Base-by-base conservation (phyloP, 2,113 vertebrate genomes). In the Bagarius yarrelli region DNA sequence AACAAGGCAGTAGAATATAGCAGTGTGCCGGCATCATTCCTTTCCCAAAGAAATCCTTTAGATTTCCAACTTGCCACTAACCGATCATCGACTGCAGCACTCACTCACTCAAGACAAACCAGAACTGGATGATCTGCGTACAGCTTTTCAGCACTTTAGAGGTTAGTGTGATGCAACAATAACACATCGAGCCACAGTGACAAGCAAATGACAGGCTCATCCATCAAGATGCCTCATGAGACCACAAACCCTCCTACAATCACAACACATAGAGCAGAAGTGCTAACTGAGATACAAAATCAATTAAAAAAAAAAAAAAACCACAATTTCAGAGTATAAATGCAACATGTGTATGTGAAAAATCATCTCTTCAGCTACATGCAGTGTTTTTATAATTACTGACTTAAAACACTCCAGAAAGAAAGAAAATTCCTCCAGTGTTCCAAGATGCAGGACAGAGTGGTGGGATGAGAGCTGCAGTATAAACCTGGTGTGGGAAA, bases 171-270 rank as follows among this genome's bases (percentile, higher is more conserved):
- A 71, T 64, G 76, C 44, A 79, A 78, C 79, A 64, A 59, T 60
- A 50, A 61, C 79, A 53, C 34, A 0, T 59, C 50, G 75, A 23
- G 75, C 71, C 13, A 16, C 6, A 52, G 61, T 83, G 74, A 81
- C 78, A 81, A 71, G 47, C 30, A 72, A 70, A 36, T 85, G 83
- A 84, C 81, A 85, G 78, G 78, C 25, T 71, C 56, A 87, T 87
- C 85, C 81, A 87, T 87, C 85, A 87, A 81, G 71, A 81, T 78
- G 63, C 80, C 66, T 83, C 73, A 11, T 44, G 47, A 84, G 83
- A 19, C 70, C 80, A 77, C 63, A 83, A 78, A 83, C 56, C 23
- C 12, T 53, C 78, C 78, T 78, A 67, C 66, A 78, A 74, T 44
- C 63, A 81, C 82, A 84, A 77, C 80, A 85, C 74, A 79, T 40